A percentile compares a stretch with the other conserved stretches of the same genome.
Evolutionary conservation across 2,113 vertebrate species (phyloP).

Genomic region (Neogobius melanostomus): DNA sequence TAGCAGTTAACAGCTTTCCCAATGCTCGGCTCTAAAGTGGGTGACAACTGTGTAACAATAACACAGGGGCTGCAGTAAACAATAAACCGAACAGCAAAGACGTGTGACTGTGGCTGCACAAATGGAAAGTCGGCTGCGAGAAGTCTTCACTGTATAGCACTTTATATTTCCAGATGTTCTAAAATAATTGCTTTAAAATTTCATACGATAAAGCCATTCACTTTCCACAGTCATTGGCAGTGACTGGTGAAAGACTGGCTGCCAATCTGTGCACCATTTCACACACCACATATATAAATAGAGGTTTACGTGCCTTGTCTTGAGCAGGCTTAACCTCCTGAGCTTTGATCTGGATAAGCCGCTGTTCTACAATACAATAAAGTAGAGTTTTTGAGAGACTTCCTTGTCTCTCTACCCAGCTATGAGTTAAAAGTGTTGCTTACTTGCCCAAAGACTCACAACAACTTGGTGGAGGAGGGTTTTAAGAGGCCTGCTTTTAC

Average conservation of each 20-base stretch:
- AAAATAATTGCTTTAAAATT: no score
- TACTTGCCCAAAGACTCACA: neutral
- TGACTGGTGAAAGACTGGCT: no score
- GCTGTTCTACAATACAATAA: no score
- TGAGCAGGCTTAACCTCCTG: no score
- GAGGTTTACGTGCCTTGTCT: no score
- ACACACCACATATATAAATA: no score
- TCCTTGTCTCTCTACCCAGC: no score
- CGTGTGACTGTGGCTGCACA: neutral
- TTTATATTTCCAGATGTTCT: neutral
- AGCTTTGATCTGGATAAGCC: no score
- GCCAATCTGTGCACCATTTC: no score
- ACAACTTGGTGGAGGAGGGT: conserved; percentile 18
- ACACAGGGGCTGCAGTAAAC: neutral
- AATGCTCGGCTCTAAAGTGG: neutral
- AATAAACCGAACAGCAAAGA: neutral
- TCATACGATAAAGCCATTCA: no score
- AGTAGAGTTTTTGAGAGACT: no score
- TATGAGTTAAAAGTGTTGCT: neutral
- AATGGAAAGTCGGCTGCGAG: neutral
- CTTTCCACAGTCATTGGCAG: no score
- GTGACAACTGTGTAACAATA: neutral
- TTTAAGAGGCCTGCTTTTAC: neutral
- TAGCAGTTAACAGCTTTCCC: conserved; percentile 1
- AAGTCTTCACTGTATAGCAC: neutral